Base-by-base conservation (phyloP, 2,797 vertebrate species). In the Sebastes minor region DNA sequence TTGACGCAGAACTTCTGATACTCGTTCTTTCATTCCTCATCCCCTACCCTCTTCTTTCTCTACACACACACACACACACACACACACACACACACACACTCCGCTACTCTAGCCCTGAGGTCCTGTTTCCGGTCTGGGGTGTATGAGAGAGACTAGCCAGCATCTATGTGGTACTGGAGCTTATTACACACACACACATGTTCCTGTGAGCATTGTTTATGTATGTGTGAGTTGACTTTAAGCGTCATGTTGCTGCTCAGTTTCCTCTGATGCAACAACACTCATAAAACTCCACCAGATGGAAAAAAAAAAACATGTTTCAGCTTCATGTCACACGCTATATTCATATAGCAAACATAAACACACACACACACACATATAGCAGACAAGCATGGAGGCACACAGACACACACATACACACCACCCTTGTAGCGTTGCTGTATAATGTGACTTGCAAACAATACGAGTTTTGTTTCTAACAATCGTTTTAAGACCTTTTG, bases 71-170 rank as follows among this genome's bases (percentile, higher is more conserved):
- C 32, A 28, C 27, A 52, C 35, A n/a, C n/a, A n/a, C n/a, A n/a
- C n/a, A 23, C 25, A 23, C 27, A 28, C 23, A 52, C 49, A 27
- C 27, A 27, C 27, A 35, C 13, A 18, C 27, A 16, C 16, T 38
- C 22, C n/a, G 35, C 27, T 67, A 28, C 77, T 77, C 12, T 10
- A 66, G 52, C 75, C 86, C 76, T 64, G 33, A 86, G 86, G 72
- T 86, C 78, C 38, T 84, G 80, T 90, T 91, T 92, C 88, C 63
- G 67, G 89, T 90, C 63, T 79, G 61, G 71, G 70, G 56, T 87
- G 71, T 62, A 71, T 73, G 64, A 84, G 86, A 81, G 62, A 74
- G 79, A 91, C 56, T 30, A 71, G 53, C 67, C 74, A 85, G 81
- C 81, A 82, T 88, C 74, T 81, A 69, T 80, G 66, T 49, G 49